These are phyloP conservation scores for Corythornis vintsioides DNA, from an alignment of 2,113 vertebrate genomes.

Conservation along the genomic window DNA sequence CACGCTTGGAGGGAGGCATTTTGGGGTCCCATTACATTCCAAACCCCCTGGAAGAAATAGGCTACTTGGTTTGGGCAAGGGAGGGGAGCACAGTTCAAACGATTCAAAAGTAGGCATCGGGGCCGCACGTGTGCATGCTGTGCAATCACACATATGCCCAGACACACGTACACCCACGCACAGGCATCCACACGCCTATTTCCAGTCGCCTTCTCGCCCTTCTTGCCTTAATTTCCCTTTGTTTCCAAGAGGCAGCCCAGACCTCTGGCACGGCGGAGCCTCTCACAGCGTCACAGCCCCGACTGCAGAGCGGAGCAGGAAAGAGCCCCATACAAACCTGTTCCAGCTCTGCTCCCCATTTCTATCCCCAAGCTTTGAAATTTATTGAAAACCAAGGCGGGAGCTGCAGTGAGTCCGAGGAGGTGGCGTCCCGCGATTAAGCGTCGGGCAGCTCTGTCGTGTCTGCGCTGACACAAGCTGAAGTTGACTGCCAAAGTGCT, in stretches of 20 bases:
- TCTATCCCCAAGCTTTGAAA: constrained; percentile 41
- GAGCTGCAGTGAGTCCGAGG: constrained; percentile 67
- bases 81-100: neutral
- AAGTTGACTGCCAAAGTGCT: constrained; percentile 88
- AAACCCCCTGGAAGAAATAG: neutral
- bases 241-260: constrained; percentile 57
- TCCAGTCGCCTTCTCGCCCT: neutral
- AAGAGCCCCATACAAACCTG: constrained; percentile 60
- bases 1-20: neutral
- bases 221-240: constrained; percentile 62
- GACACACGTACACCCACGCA: neutral
- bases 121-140: constrained; percentile 19
- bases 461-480: constrained; percentile 81
- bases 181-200: neutral
- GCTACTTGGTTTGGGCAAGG: neutral
- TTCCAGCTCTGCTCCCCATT: constrained; percentile 1
- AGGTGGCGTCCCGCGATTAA: constrained; percentile 80
- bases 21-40: constrained; percentile 8
- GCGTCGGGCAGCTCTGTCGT: constrained; percentile 77
- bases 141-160: neutral
- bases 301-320: neutral
- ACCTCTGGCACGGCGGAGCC: constrained; percentile 7
- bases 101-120: neutral
- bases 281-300: neutral
- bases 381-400: constrained; percentile 59